Evolutionary conservation across 2,113 vertebrate species (phyloP).

Genomic region (Eptatretus burgeri): DNA sequence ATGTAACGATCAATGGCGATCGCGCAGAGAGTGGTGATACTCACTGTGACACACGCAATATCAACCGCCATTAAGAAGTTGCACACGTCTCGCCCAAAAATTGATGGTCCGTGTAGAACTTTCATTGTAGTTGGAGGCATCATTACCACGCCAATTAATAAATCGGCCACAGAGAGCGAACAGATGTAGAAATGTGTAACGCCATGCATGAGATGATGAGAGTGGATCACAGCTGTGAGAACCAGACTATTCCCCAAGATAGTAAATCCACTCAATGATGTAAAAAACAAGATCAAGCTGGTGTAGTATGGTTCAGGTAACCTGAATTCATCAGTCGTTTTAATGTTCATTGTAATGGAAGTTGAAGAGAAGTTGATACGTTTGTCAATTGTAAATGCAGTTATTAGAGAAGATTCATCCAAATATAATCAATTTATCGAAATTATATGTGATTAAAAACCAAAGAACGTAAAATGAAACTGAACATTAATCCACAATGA

Average conservation of each 20-base stretch:
- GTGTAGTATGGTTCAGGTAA: too few relatives aligned
- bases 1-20: conserved; percentile 92
- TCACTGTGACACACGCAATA: conserved; percentile 81
- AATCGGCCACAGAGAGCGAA: conserved; percentile 67
- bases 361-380: too few relatives aligned
- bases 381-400: too few relatives aligned
- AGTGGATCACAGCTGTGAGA: conserved; percentile 55
- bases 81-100: conserved; percentile 64
- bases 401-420: too few relatives aligned
- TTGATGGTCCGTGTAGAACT: conserved; percentile 45
- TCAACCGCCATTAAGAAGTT: conserved; percentile 89
- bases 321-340: too few relatives aligned
- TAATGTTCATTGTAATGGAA: too few relatives aligned
- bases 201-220: conserved; percentile 52
- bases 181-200: conserved; percentile 86
- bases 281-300: too few relatives aligned
- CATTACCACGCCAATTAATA: conserved; percentile 82
- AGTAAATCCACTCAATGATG: conserved; percentile 15
- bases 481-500: too few relatives aligned
- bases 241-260: conserved; percentile 68
- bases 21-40: conserved; percentile 88
- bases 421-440: too few relatives aligned
- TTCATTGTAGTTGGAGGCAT: conserved; percentile 68
- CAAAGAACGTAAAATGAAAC: too few relatives aligned
- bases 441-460: too few relatives aligned